Percentiles rank a stretch among this genome's conserved stretches.
These are phyloP conservation scores for Wiebesia pumilae DNA, from an alignment of 1,140 invertebrate species.

Conservation along the genomic window DNA sequence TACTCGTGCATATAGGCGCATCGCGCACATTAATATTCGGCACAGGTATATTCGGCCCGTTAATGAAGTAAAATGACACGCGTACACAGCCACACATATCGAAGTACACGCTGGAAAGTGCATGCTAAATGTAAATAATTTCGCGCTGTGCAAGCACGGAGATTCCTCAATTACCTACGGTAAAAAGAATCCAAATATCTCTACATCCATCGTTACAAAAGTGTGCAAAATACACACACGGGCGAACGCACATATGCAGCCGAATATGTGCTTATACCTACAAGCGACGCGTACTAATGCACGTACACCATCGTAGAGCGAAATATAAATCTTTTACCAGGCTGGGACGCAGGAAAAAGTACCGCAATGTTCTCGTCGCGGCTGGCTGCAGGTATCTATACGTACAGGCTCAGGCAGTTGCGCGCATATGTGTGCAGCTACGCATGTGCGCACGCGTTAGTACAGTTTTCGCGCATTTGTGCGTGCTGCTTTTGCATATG, in stretches of 20 bases:
- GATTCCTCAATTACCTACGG: background rate
- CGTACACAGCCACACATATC: background rate
- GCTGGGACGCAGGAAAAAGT: conserved; percentile 46
- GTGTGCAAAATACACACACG: background rate
- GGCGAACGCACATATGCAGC: background rate
- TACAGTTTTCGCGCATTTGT: conserved; percentile 37
- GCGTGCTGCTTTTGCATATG: background rate
- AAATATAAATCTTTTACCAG: conserved; percentile 42
- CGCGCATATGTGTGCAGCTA: background rate
- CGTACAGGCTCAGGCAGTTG: background rate
- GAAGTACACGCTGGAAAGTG: background rate
- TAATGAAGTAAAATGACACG: conserved; percentile 38
- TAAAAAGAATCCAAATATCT: conserved; percentile 9
- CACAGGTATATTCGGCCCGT: conserved; percentile 24
- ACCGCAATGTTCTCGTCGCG: conserved; percentile 48
- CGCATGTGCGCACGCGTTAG: conserved; percentile 18
- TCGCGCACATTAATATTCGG: background rate
- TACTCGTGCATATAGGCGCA: background rate
- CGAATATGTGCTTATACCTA: background rate
- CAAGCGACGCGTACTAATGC: background rate
- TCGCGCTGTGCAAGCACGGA: background rate
- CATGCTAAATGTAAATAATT: conserved; percentile 24
- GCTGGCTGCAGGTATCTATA: conserved; percentile 6
- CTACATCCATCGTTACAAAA: background rate
- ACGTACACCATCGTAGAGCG: background rate